Evolutionary conservation across 2,888 invertebrate genomes (phyloP).

Genomic region (Acanthopleura granulata): DNA sequence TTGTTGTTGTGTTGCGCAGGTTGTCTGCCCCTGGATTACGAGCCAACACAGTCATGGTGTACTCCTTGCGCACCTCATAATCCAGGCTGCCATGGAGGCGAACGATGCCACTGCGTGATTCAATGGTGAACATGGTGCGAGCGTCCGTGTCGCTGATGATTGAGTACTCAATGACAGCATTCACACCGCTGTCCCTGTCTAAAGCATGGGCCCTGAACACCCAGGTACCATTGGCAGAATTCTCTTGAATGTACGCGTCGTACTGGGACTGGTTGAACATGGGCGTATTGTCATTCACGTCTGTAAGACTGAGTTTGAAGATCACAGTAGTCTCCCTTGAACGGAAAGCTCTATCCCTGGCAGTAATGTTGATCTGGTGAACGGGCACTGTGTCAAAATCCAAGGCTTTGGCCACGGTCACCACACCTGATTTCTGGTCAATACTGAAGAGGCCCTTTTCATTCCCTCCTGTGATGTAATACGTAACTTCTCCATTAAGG

Average conservation of each 20-base stretch:
- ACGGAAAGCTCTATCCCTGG: constrained; percentile 87
- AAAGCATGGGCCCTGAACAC: constrained; percentile 77
- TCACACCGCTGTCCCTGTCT: constrained; percentile 89
- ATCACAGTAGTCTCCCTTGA: constrained; percentile 83
- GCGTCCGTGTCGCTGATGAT: constrained; percentile 76
- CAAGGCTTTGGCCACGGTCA: constrained; percentile 83
- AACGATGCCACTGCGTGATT: constrained; percentile 82
- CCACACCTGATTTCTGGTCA: constrained; percentile 81
- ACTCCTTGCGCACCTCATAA: constrained; percentile 85
- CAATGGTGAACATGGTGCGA: constrained; percentile 79
- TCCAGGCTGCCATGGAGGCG: constrained; percentile 84
- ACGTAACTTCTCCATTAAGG: constrained; percentile 90
- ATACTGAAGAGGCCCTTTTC: constrained; percentile 85
- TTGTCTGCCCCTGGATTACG: constrained; percentile 86
- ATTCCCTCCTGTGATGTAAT: constrained; percentile 77
- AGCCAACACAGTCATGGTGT: constrained; percentile 83
- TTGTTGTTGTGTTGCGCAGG: constrained; percentile 28
- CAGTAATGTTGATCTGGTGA: constrained; percentile 89
- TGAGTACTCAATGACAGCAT: constrained; percentile 86
- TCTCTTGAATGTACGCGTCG: constrained; percentile 86
- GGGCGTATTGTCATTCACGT: constrained; percentile 91
- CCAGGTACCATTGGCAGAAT: constrained; percentile 81
- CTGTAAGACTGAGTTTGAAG: constrained; percentile 87
- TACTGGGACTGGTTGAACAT: constrained; percentile 84
- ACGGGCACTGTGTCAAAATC: constrained; percentile 90